Base-by-base conservation (phyloP, 2,113 vertebrate genomes). In the Ciconia maguari region DNA sequence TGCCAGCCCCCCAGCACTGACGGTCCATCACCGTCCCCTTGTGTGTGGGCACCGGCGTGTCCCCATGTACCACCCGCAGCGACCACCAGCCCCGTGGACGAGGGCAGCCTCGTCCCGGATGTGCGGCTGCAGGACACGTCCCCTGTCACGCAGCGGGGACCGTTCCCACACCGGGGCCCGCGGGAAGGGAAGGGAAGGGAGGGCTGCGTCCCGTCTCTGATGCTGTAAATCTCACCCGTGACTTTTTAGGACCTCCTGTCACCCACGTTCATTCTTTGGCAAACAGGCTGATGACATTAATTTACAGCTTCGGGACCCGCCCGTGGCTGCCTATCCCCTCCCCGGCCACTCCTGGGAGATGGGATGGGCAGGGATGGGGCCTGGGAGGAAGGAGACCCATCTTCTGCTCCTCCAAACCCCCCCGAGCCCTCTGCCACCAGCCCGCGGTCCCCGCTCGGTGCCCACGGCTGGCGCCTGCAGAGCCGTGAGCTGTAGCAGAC, bases 401-500 rank as follows among this genome's bases (percentile, higher is more conserved):
- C 19, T 78, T 42, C 75, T 30, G 52, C 70, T 82, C 32, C 57
- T 62, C 36, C 81, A n/a, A 27, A 16, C 7, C 12, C 21, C 10
- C 25, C 21, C 0, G 3, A 87, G 22, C n/a, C 38, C 22, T 13
- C 29, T 36, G 83, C 42, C 87, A 70, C 10, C 62, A 20, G 48
- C 62, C 34, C 11, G 0, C 1, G 1, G 18, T 36, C 54, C 72
- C 51, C 1, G 0, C 51, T 60, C 4, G 1, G 68, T 20, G 66
- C 54, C 65, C 77, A 14, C 44, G 9, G 88, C 52, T 62, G 94
- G 26, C 5, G 7, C 27, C 71, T 7, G 46, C 44, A 5, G 68
- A 71, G 68, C 62, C 11, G 0, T 13, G 19, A 11, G 16, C 36
- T 6, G 2, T 5, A 21, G 42, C 0, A 5, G 14, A 9, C 0